Evolutionary conservation across 2,797 vertebrate genomes (phyloP), one percentile per base, ranked within the genome.

Genomic region (Melanotaenia pygmaea): DNA sequence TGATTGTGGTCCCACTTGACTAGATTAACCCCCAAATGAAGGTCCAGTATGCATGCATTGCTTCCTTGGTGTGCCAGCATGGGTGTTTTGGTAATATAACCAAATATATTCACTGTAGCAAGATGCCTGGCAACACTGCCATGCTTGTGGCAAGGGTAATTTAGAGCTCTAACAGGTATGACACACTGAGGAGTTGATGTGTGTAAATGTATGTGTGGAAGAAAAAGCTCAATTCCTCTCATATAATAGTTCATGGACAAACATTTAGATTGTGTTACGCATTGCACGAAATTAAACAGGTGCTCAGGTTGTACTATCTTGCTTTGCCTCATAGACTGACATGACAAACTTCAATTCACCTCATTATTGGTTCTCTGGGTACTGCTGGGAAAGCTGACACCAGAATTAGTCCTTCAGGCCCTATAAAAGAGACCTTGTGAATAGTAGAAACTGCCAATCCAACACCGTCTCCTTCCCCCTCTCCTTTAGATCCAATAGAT

Each of bases 81-180:
- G 83, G 88, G 86, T 80, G 82, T 75, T 83, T 79, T 67, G 64
- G 58, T 92, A 93, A 93, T 90, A 79, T 80, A 90, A 87, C 83
- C 89, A 93, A 92, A 94, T 92, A 79, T 94, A 93, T 94, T 92
- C 88, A 70, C 81, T 73, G 59, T 64, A 67, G 82, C 67, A 61
- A 86, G 89, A 88, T 85, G 93, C 87, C 82, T 84, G 84, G 88
- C 72, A 85, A 91, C 80, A 64, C 88, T 84, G 72, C 79, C 71
- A 84, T 80, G 86, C 72, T 74, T 66, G 85, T 81, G 78, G 90
- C 80, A 70, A 88, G 92, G 88, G 83, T 93, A 91, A 94, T 94
- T 94, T 93, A 88, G 84, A 88, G 91, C 91, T 94, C 92, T 90
- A 93, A 93, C 93, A 94, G 92, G 90, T 94, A 91, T 93, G 90